Base-by-base conservation (phyloP, 2,888 invertebrate genomes). In the Lissocephala sabroskyi region DNA sequence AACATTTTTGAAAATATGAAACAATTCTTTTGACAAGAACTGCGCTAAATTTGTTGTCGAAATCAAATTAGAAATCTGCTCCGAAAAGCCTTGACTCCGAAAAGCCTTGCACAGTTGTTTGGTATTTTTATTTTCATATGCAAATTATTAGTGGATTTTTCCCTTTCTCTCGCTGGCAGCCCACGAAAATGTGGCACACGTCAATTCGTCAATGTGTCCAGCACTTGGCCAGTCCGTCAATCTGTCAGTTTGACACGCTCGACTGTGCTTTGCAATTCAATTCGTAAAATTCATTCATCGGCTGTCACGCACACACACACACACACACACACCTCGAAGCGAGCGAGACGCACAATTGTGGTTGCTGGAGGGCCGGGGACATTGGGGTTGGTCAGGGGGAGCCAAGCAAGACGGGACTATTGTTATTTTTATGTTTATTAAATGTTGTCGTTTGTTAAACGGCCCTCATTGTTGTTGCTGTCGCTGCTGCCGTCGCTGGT, bases 381-480 rank as follows among this genome's bases (percentile, higher is more conserved):
- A 23, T 4, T 9, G n/a, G 3, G 3, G 30, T 30, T 30, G 36
- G 16, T 39, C n/a, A n/a, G n/a, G n/a, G n/a, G n/a, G n/a, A n/a
- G n/a, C n/a, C n/a, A n/a, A n/a, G n/a, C n/a, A n/a, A n/a, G n/a
- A n/a, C n/a, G n/a, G n/a, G n/a, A n/a, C 23, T 35, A 33, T 36
- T 45, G 39, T 46, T 37, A 36, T 43, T 52, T 44, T 44, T 51
- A 39, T 49, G 53, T 56, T 67, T 55, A 52, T 61, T 63, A 67
- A 65, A 65, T 60, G 71, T 57, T 65, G 52, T 29, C 11, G 52
- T 29, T 52, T 67, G 65, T 64, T 52, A 52, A 59, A 49, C 30
- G 44, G 48, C 55, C 50, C 13, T 28, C 23, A 52, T 59, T 54
- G 48, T 59, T 44, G 45, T 44, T 28, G 18, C 13, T 33, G 33